Percentiles rank a stretch among this genome's conserved stretches.
Conservation (phyloP, 1,140 invertebrate genomes). For the Lepidotrigona ventralis region DNA sequence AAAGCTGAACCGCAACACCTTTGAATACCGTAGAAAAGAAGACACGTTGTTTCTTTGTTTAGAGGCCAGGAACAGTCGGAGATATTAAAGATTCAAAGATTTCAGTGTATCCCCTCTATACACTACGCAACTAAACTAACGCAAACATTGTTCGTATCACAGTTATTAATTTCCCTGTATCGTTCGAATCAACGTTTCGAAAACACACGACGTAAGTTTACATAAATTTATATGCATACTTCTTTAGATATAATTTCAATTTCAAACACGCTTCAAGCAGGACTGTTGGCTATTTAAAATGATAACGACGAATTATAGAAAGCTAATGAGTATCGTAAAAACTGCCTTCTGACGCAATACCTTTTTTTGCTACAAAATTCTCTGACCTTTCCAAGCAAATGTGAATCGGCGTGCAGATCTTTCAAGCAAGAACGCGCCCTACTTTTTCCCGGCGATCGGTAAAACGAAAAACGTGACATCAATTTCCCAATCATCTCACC, state of each 20-base stretch:
- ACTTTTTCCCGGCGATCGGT: no score
- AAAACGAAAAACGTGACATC: background rate
- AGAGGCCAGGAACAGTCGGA: background rate
- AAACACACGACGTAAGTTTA: no score
- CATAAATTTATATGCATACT: no score
- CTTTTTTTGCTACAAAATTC: background rate
- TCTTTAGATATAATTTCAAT: background rate
- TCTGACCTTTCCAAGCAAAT: background rate
- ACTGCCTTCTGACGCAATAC: background rate
- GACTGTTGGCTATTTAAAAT: background rate
- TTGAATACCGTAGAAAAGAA: background rate
- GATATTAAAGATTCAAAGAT: background rate
- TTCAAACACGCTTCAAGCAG: background rate
- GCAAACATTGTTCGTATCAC: background rate
- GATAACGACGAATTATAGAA: background rate
- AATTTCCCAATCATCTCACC: background rate
- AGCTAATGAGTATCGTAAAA: constrained; percentile 4
- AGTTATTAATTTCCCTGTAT: background rate
- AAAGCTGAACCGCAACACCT: no score
- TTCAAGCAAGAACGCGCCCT: background rate
- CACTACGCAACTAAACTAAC: background rate
- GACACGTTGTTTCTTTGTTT: background rate
- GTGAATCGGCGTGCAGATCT: background rate
- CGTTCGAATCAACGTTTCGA: background rate
- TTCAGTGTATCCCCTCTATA: background rate